Base-by-base conservation (phyloP, 2,113 vertebrate species). In the Upupa epops region DNA sequence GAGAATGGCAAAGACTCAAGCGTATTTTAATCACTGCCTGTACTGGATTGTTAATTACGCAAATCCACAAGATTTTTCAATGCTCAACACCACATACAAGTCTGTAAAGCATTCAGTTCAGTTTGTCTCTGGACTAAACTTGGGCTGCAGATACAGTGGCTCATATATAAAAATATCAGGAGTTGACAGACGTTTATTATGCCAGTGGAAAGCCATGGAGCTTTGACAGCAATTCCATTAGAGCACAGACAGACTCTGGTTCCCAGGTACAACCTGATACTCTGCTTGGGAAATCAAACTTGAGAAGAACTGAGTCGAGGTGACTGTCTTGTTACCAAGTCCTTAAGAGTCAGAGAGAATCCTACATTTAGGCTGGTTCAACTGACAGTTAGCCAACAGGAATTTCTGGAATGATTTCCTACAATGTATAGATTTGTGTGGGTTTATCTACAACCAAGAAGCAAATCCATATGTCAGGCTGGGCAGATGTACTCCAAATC, bases 371-470 rank as follows among this genome's bases (percentile, higher is more conserved):
- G 46, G 26, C 31, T 54, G 32, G 18, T 40, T 75, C 2, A 6
- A 68, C 17, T 75, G 31, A 65, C 5, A 54, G 56, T 1, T 83
- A 21, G 36, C 54, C 79, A 85, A 22, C 25, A 61, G 40, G 54
- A 86, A 58, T 40, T 87, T 83, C 42, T 86, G 65, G 17, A 78
- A 31, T 20, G 6, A 58, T 72, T 93, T 95, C 51, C 46, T 83
- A 29, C 46, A 51, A n/a, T 4, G 13, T 32, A 58, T 37, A 77
- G 61, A 64, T 75, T 91, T 90, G 66, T 58, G 25, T 60, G 66
- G 46, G 72, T 54, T 91, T 65, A 75, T 82, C 83, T 88, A 36
- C 65, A 90, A 55, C 61, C 48, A 14, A 82, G 86, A 86, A 90
- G 74, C 58, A 93, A 90, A 84, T 84, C 59, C 70, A 61, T 32